Percentiles rank a stretch among this genome's conserved stretches.
Evolutionary conservation across 2,797 vertebrate species (phyloP).

Genomic region (Synaphobranchus kaupii): DNA sequence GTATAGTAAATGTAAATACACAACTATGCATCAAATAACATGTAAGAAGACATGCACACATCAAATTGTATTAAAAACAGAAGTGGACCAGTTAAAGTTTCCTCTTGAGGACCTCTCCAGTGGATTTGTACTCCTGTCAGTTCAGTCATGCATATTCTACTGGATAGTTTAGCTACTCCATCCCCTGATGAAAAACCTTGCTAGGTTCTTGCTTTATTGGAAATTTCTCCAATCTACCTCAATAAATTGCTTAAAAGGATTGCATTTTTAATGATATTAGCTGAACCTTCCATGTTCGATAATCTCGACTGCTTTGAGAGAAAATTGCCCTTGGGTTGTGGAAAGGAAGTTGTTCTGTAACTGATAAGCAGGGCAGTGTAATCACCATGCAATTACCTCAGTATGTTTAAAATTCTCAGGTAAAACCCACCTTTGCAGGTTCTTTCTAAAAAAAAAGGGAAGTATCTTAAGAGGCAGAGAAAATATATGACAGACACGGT

Average conservation of each 20-base stretch:
- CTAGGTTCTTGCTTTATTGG: conserved; percentile 30
- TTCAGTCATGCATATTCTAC: conserved; percentile 33
- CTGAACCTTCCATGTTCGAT: conserved; percentile 7
- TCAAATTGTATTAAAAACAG: conserved; percentile 24
- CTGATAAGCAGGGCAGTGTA: not conserved
- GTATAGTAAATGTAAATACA: not conserved
- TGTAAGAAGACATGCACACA: conserved; percentile 13
- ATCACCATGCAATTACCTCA: not conserved
- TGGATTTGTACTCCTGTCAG: conserved; percentile 32
- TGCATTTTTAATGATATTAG: conserved; percentile 1
- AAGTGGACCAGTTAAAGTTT: conserved; percentile 8
- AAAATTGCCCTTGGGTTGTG: conserved; percentile 17
- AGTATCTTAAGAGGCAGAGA: not conserved
- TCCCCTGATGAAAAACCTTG: conserved; percentile 4
- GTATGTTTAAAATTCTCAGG: not conserved
- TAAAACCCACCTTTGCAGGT: not conserved
- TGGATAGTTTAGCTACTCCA: not conserved
- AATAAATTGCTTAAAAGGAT: conserved; percentile 34
- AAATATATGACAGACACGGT: not conserved
- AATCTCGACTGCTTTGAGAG: conserved; percentile 9
- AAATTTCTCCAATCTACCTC: conserved; percentile 28
- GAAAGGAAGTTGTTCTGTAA: conserved; percentile 10
- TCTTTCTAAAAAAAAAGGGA: not conserved
- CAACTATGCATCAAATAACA: conserved; percentile 5
- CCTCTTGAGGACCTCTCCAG: conserved; percentile 25